phyloP scores from a whole-genome alignment of 2,113 vertebrate genomes.

The western clawed frog (Xenopus tropicalis) region UCB_Xtro_10.0 CM004452.2:26929001-26929500 shows the following conservation, averaged over 20 bases:
- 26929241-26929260: conserved; percentile 81
- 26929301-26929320: conserved; percentile 97
- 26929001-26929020: conserved; percentile 69
- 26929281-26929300: conserved; percentile 98
- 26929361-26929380: background rate
- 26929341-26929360: conserved; percentile 97
- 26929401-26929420: too few species aligned
- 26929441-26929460: too few species aligned
- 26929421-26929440: too few species aligned
- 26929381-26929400: too few species aligned
- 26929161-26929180: background rate
- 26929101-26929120: conserved; percentile 85
- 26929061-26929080: conserved; percentile 82
- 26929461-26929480: too few species aligned
- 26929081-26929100: conserved; percentile 98
- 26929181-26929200: background rate
- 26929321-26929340: conserved; percentile 94
- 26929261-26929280: conserved; percentile 93
- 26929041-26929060: conserved; percentile 93
- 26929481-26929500: too few species aligned
- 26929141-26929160: conserved; percentile 86
- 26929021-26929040: conserved; percentile 95
- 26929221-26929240: conserved; percentile 57
- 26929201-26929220: too few species aligned
- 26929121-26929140: conserved; percentile 86